Conservation (phyloP, 2,113 vertebrate species). For the Caranx melampygus region DNA sequence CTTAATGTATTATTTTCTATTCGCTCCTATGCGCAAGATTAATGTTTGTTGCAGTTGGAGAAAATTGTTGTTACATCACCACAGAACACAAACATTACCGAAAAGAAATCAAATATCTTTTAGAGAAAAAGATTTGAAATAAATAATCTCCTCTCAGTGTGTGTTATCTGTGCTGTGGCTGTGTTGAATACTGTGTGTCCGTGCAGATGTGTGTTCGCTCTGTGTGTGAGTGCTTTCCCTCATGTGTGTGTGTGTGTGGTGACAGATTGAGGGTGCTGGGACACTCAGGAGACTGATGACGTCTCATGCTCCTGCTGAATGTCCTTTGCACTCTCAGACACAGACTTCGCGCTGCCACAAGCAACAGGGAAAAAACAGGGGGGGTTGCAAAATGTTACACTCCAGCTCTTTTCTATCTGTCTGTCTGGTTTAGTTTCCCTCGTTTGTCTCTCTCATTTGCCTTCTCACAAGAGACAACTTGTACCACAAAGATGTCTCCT, state of each 20-base stretch:
- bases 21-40: not conserved
- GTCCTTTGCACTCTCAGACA: slow-evolving; percentile 14
- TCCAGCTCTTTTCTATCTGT: slow-evolving; percentile 32
- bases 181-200: not conserved
- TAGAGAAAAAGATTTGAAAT: too few species aligned
- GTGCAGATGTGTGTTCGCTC: slow-evolving; percentile 4
- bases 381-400: slow-evolving; percentile 48
- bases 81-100: not conserved
- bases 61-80: not conserved
- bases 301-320: slow-evolving; percentile 37
- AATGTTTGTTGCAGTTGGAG: slow-evolving; percentile 20
- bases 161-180: not conserved
- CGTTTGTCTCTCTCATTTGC: slow-evolving; percentile 63
- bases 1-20: too few species aligned
- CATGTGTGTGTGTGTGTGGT: slow-evolving; percentile 31
- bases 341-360: slow-evolving; percentile 24
- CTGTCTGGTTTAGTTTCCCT: slow-evolving; percentile 26
- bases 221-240: not conserved
- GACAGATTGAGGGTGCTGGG: slow-evolving; percentile 71
- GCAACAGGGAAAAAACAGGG: slow-evolving; percentile 4
- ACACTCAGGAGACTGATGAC: slow-evolving; percentile 41
- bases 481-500: slow-evolving; percentile 51
- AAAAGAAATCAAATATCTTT: slow-evolving; percentile 5
- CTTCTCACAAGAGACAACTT: slow-evolving; percentile 36
- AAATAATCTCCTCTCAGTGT: not conserved